Evolutionary conservation across 2,797 vertebrate genomes (phyloP).

Genomic region (Calcarius lapponicus): DNA sequence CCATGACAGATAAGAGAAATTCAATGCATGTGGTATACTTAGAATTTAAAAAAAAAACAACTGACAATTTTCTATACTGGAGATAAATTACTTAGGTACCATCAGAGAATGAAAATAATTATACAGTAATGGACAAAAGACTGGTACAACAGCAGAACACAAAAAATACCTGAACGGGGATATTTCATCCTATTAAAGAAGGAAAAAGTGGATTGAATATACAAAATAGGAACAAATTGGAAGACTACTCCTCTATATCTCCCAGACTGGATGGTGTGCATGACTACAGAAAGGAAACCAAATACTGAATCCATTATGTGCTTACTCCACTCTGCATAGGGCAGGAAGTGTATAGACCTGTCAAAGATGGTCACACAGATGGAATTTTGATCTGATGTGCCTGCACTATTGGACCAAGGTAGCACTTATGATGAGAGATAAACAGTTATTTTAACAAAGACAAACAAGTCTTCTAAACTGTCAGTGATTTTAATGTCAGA

Average conservation of each 20-base stretch:
- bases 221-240: background rate
- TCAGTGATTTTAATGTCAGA: constrained; percentile 6
- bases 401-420: background rate
- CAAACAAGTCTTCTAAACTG: background rate
- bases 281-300: background rate
- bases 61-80: background rate
- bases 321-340: background rate
- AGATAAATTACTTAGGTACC: background rate
- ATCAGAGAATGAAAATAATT: background rate
- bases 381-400: constrained; percentile 10
- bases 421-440: constrained; percentile 27
- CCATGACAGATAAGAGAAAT: background rate
- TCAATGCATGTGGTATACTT: background rate
- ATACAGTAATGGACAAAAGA: background rate
- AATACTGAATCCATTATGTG: background rate
- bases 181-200: background rate
- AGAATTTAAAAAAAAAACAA: background rate
- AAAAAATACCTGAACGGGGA: background rate
- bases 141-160: background rate
- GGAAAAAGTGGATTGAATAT: background rate
- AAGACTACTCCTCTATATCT: background rate
- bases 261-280: background rate
- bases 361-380: background rate
- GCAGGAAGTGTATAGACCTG: background rate
- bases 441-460: constrained; percentile 33